These are phyloP conservation scores for Brachylomia viminalis DNA, from an alignment of 2,888 invertebrate genomes.

Conservation along the genomic window DNA sequence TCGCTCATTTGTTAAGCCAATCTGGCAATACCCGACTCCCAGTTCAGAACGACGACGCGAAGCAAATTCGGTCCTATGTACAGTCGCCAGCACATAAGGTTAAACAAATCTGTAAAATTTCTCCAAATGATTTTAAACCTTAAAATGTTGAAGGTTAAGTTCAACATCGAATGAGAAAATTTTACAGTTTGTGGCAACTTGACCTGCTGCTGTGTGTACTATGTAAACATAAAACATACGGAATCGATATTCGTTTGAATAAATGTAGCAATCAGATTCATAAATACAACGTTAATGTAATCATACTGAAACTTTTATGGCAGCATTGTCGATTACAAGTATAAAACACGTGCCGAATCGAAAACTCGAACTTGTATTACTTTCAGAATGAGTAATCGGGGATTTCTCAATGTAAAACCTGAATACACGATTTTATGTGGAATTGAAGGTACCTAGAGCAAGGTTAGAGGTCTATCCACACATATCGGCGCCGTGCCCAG, in stretches of 20 bases:
- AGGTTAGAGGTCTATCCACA: no score
- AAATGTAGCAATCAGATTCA: conserved; percentile 50
- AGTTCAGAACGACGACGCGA: not conserved
- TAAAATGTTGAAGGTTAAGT: no score
- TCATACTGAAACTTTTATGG: conserved; percentile 63
- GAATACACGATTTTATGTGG: not conserved
- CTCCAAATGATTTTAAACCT: no score
- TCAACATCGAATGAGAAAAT: no score
- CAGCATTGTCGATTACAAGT: conserved; percentile 51
- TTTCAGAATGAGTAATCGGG: conserved; percentile 28
- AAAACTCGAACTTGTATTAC: conserved; percentile 29
- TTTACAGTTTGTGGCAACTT: no score
- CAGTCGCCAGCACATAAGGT: no score
- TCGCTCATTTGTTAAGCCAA: not conserved
- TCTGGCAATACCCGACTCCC: not conserved
- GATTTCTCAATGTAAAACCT: conserved; percentile 28
- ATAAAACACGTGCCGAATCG: conserved; percentile 23
- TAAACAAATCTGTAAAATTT: no score
- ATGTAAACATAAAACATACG: conserved; percentile 44
- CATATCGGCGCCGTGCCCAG: no score
- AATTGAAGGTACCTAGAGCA: no score
- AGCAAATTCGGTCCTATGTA: conserved; percentile 10
- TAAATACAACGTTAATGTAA: conserved; percentile 63
- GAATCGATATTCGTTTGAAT: conserved; percentile 56
- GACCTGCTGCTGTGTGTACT: no score